phyloP scores from a whole-genome alignment of 2,797 vertebrate species.

The Hoplostethus atlanticus region DNA sequence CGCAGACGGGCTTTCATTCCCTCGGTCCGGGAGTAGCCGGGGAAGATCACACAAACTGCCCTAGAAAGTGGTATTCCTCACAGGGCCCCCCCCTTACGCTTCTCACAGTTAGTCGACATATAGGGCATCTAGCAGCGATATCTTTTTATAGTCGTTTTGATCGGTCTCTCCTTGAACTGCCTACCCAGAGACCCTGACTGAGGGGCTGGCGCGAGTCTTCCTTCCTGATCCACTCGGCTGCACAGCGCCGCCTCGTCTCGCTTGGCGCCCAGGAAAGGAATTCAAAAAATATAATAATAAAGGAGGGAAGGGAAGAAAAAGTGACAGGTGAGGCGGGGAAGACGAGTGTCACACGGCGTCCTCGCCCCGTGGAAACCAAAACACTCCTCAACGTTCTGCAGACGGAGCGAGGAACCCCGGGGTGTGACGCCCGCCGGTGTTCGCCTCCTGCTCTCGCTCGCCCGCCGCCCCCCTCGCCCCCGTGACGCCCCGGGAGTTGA shows the following conservation, averaged over 20 bases:
- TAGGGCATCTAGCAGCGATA: slow-evolving; percentile 1
- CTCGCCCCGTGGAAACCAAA: slow-evolving; percentile 62
- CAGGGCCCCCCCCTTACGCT: background rate
- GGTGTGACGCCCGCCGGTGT: slow-evolving; percentile 48
- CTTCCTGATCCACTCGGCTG: slow-evolving; percentile 18
- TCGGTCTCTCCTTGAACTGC: slow-evolving; percentile 32
- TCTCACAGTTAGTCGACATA: slow-evolving; percentile 6
- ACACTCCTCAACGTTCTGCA: slow-evolving; percentile 56
- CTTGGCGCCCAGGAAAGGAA: background rate
- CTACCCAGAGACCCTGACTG: slow-evolving; percentile 9
- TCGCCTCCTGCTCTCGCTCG: slow-evolving; percentile 38
- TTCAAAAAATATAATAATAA: slow-evolving; percentile 28
- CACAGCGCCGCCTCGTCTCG: slow-evolving; percentile 4
- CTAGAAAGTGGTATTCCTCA: slow-evolving; percentile 38
- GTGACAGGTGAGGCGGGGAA: slow-evolving; percentile 45
- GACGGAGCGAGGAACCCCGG: slow-evolving; percentile 56
- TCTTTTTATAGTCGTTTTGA: slow-evolving; percentile 33
- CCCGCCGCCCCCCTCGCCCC: background rate
- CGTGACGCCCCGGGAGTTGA: slow-evolving; percentile 45
- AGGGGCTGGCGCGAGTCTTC: background rate
- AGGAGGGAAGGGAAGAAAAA: slow-evolving; percentile 2
- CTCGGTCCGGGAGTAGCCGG: background rate
- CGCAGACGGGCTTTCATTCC: slow-evolving; percentile 2
- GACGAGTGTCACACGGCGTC: slow-evolving; percentile 27
- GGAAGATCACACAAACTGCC: slow-evolving; percentile 38